These are phyloP conservation scores for Spongia lamella DNA, from an alignment of 37 sponge, comb jelly and placozoan species.

Conservation along the genomic window DNA sequence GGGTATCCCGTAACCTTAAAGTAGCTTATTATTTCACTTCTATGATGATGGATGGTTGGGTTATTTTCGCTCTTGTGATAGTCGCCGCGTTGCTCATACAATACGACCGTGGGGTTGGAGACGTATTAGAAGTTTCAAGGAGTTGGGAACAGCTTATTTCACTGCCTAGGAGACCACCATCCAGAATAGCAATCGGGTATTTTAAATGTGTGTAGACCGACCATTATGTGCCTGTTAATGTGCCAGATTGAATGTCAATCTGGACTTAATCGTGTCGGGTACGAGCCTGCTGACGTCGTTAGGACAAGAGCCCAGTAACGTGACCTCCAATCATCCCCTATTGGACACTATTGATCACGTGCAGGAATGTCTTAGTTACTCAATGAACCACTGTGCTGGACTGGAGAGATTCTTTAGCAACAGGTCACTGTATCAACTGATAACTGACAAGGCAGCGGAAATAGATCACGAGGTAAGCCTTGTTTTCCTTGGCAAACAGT, in stretches of 20 bases:
- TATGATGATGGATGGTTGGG: not conserved
- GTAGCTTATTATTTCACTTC: too few species aligned
- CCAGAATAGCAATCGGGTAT: too few species aligned
- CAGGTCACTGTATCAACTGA: slow-evolving; percentile 37
- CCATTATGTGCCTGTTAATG: not conserved
- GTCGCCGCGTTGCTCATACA: too few species aligned
- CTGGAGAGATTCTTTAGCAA: slow-evolving; percentile 64
- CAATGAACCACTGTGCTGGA: slow-evolving; percentile 77
- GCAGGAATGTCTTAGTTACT: slow-evolving; percentile 59
- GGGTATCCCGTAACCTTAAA: too few species aligned
- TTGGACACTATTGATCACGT: slow-evolving; percentile 46
- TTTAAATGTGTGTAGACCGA: too few species aligned
- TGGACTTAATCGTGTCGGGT: slow-evolving; percentile 85
- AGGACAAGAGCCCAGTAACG: slow-evolving; percentile 9
- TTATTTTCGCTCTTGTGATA: too few species aligned
- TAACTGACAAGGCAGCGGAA: slow-evolving; percentile 42
- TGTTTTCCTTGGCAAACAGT: not conserved
- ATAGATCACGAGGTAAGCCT: slow-evolving; percentile 51
- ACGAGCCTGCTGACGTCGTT: slow-evolving; percentile 47
- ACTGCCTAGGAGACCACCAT: too few species aligned
- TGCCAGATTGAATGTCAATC: slow-evolving; percentile 76
- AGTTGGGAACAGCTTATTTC: too few species aligned
- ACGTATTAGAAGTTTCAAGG: too few species aligned
- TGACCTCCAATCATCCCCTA: slow-evolving; percentile 34
- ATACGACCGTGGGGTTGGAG: too few species aligned